These are phyloP conservation scores for Homarus gammarus DNA, from an alignment of 2,888 invertebrate genomes.

Conservation along the genomic window DNA sequence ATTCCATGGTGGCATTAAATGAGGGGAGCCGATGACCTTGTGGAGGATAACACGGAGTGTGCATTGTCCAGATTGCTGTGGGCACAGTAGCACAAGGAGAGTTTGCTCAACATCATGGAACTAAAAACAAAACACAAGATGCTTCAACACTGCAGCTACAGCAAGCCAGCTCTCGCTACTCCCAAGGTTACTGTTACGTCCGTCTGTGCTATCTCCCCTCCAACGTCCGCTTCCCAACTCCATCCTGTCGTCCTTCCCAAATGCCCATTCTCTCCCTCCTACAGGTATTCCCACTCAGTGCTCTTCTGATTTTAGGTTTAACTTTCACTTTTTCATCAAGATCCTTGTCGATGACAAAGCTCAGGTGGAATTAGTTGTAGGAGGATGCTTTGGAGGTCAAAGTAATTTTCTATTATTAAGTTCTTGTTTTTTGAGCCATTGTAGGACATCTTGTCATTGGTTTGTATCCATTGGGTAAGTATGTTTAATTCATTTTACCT, in stretches of 20 bases:
- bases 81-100: constrained; percentile 6
- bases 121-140: constrained; percentile 22
- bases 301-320: constrained; percentile 61
- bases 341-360: neutral
- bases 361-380: constrained; percentile 9
- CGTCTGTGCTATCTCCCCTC: constrained; percentile 44
- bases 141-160: constrained; percentile 11
- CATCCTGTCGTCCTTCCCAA: constrained; percentile 18
- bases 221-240: constrained; percentile 16
- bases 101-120: constrained; percentile 7
- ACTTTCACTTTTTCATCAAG: constrained; percentile 2
- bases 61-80: constrained; percentile 2
- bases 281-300: constrained; percentile 63
- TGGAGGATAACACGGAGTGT: constrained; percentile 11
- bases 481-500: constrained; percentile 10
- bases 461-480: constrained; percentile 33
- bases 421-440: constrained; percentile 25
- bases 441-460: constrained; percentile 2
- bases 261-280: constrained; percentile 19
- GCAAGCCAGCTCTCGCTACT: constrained; percentile 32
- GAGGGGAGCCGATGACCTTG: constrained; percentile 41
- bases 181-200: constrained; percentile 60
- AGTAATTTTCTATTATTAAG: constrained; percentile 17
- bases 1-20: constrained; percentile 35
- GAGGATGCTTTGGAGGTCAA: neutral